These are phyloP conservation scores for Chrysolina haemoptera DNA, from an alignment of 2,888 invertebrate species.

Conservation along the genomic window DNA sequence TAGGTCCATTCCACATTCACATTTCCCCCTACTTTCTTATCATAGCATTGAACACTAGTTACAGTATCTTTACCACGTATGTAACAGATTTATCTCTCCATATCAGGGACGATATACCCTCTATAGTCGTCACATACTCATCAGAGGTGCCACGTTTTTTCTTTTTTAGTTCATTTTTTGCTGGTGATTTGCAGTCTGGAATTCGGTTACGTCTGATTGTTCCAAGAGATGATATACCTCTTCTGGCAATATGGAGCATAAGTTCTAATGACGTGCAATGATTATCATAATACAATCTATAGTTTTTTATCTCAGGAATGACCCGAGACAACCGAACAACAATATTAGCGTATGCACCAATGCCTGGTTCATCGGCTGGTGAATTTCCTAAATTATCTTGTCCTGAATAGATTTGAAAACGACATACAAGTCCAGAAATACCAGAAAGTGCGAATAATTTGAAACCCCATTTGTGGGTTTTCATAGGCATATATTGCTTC, in stretches of 20 bases:
- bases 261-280: slow-evolving; percentile 59
- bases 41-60: too few relatives aligned
- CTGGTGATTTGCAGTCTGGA: slow-evolving; percentile 60
- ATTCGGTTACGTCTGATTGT: slow-evolving; percentile 60
- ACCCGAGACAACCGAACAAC: too few relatives aligned
- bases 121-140: slow-evolving; percentile 50
- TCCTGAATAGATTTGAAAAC: too few relatives aligned
- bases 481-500: slow-evolving; percentile 59
- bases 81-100: too few relatives aligned
- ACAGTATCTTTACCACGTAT: too few relatives aligned
- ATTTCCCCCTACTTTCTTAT: too few relatives aligned
- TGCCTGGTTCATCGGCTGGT: too few relatives aligned
- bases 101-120: neutral
- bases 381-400: too few relatives aligned
- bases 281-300: slow-evolving; percentile 62
- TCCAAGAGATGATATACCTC: slow-evolving; percentile 58
- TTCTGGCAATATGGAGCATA: neutral
- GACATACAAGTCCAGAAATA: too few relatives aligned
- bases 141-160: slow-evolving; percentile 55
- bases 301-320: too few relatives aligned
- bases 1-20: too few relatives aligned
- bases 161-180: slow-evolving; percentile 51
- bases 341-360: too few relatives aligned
- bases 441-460: slow-evolving; percentile 42
- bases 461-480: slow-evolving; percentile 61